Conservation (phyloP, 2,113 vertebrate genomes). For the Hylia prasina region DNA sequence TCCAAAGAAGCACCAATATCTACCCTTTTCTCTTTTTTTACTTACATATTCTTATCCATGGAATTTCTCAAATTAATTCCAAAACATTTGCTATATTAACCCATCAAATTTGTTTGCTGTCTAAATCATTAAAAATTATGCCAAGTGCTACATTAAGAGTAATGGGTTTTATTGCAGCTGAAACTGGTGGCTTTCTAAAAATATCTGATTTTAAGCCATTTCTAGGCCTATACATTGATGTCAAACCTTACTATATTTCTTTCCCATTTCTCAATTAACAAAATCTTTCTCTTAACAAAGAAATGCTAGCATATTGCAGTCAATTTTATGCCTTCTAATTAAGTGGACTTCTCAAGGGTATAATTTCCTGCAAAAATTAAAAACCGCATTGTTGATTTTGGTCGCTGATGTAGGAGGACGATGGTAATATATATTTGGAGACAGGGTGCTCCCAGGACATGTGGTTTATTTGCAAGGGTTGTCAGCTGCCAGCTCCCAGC, state of each 20-base stretch:
- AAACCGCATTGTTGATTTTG: too few relatives aligned
- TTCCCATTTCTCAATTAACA: neutral
- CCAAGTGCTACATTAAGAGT: neutral
- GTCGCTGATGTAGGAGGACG: too few relatives aligned
- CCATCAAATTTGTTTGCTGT: neutral
- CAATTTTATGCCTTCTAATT: constrained; percentile 17
- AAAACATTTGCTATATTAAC: neutral
- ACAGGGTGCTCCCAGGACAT: too few relatives aligned
- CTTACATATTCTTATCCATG: neutral
- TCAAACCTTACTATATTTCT: neutral
- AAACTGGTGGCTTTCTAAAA: neutral
- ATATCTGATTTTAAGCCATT: neutral
- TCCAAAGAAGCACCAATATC: neutral
- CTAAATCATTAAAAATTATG: neutral
- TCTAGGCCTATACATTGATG: neutral
- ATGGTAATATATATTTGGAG: too few relatives aligned
- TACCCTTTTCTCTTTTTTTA: neutral
- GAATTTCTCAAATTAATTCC: neutral
- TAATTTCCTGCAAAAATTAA: constrained; percentile 17
- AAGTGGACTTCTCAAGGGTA: neutral
- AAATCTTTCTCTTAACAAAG: neutral
- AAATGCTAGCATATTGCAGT: neutral
- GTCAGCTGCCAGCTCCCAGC: too few relatives aligned
- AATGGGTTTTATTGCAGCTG: neutral
- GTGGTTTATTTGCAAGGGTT: too few relatives aligned